These are phyloP conservation scores for Andricus quercusramuli DNA, from an alignment of 2,888 invertebrate genomes.

Conservation along the genomic window DNA sequence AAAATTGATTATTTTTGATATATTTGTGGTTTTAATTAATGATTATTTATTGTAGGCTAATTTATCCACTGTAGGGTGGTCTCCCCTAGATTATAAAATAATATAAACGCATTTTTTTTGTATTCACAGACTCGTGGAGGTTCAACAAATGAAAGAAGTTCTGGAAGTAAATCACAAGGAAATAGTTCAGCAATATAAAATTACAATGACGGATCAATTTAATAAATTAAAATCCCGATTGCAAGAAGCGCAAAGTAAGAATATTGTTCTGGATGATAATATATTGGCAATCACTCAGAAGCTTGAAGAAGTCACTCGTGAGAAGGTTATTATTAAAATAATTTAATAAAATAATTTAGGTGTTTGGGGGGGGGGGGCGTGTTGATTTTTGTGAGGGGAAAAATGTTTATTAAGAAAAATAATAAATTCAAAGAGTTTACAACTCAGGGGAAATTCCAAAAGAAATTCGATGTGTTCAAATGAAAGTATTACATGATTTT, in stretches of 20 bases:
- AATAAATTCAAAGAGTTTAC: no score
- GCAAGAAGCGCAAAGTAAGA: slow-evolving; percentile 57
- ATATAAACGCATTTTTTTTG: slow-evolving; percentile 7
- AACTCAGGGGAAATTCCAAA: no score
- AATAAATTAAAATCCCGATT: slow-evolving; percentile 60
- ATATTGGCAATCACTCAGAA: slow-evolving; percentile 59
- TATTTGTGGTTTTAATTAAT: no score
- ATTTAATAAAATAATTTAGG: no score
- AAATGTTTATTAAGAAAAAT: no score
- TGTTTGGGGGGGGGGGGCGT: no score
- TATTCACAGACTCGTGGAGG: slow-evolving; percentile 60
- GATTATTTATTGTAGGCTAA: no score
- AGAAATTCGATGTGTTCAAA: no score
- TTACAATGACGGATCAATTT: slow-evolving; percentile 57
- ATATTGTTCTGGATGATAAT: slow-evolving; percentile 58
- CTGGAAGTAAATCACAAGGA: slow-evolving; percentile 61
- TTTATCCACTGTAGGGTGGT: no score
- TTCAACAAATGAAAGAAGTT: slow-evolving; percentile 59
- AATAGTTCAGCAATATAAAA: slow-evolving; percentile 61
- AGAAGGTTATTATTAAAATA: slow-evolving; percentile 57
- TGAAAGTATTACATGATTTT: no score
- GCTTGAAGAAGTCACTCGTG: slow-evolving; percentile 61
- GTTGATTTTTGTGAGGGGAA: no score
- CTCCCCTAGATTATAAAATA: neutral
- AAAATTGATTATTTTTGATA: no score